phyloP scores from a whole-genome alignment of 2,113 vertebrate species.

The Dryoscopus gambensis region DNA sequence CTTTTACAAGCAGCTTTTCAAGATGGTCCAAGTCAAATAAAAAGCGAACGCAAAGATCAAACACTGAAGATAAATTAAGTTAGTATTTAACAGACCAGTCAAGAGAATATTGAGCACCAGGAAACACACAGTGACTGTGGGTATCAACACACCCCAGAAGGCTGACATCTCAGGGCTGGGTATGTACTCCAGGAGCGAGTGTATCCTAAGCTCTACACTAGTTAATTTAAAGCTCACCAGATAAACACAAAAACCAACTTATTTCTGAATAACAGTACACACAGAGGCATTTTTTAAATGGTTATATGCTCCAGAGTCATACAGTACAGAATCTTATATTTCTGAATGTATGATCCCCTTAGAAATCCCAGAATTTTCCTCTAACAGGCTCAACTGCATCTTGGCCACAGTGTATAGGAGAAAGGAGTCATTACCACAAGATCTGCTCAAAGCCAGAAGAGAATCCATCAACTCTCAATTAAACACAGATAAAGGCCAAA shows the following conservation, averaged over 20 bases:
- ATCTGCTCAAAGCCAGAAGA: not conserved
- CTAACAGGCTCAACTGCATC: not conserved
- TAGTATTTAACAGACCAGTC: not conserved
- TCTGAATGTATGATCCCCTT: not conserved
- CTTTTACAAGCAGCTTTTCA: conserved; percentile 3
- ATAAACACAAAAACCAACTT: not conserved
- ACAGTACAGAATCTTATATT: not conserved
- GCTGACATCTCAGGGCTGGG: not conserved
- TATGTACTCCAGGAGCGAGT: not conserved
- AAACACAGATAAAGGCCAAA: conserved; percentile 9
- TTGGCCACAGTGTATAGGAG: not conserved
- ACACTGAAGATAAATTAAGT: not conserved
- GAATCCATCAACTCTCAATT: not conserved
- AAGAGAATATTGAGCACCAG: not conserved
- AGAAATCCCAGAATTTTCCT: not conserved
- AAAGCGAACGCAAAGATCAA: not conserved
- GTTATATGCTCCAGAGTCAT: not conserved
- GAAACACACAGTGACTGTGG: not conserved
- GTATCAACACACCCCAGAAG: not conserved
- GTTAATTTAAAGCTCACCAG: not conserved
- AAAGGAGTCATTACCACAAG: not conserved
- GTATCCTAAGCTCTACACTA: not conserved
- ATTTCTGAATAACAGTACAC: not conserved
- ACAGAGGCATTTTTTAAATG: not conserved
- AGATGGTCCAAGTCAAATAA: not conserved